A percentile compares a stretch with the other conserved stretches of the same genome.
Evolutionary conservation across 2,113 vertebrate species (phyloP).

Genomic region (Pao palembangensis): DNA sequence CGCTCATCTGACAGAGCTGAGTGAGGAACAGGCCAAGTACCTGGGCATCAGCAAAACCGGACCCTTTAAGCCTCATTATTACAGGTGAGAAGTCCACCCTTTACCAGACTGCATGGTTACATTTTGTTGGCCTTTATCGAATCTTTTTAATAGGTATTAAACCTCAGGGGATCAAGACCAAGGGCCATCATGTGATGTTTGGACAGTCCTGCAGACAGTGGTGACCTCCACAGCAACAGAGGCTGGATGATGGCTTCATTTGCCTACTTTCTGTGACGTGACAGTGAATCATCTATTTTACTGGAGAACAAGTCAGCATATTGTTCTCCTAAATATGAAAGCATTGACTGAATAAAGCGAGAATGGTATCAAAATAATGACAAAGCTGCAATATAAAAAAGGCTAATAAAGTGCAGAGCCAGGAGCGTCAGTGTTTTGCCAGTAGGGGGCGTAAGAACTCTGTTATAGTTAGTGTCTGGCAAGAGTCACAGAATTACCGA

Average conservation of each 20-base stretch:
- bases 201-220: constrained; percentile 2
- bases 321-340: background rate
- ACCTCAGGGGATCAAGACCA: background rate
- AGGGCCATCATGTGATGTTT: background rate
- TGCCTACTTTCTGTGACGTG: background rate
- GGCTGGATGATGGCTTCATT: background rate
- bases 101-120: background rate
- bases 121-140: background rate
- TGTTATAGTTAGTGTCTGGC: background rate
- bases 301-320: background rate
- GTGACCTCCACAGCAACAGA: constrained; percentile 19
- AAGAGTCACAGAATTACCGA: too few species aligned
- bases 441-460: constrained; percentile 18
- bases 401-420: background rate
- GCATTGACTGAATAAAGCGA: background rate
- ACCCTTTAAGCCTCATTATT: constrained; percentile 64
- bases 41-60: constrained; percentile 57
- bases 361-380: background rate
- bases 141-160: constrained; percentile 41
- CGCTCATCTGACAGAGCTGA: constrained; percentile 61
- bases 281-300: background rate
- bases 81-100: constrained; percentile 34
- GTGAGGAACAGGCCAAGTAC: constrained; percentile 58
- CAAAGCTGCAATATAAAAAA: too few species aligned
- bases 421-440: background rate